Conservation (phyloP, 23 tunicate genomes). For the Styela plicata region DNA sequence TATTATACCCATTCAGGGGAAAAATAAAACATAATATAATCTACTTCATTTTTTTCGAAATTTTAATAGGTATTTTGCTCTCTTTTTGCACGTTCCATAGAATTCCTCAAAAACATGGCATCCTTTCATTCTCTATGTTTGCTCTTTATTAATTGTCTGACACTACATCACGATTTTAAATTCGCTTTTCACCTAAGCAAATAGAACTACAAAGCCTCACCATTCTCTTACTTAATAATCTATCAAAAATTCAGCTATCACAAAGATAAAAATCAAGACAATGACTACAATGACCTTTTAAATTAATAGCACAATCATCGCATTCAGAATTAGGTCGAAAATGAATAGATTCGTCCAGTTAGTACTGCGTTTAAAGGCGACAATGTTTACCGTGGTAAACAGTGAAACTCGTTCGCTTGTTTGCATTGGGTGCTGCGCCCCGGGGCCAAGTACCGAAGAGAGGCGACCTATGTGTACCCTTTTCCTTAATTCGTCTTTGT, state of each 20-base stretch:
- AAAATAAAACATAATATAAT: too few species aligned
- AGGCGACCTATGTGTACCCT: not conserved
- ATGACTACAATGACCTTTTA: not conserved
- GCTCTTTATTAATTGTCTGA: not conserved
- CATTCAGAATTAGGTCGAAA: not conserved
- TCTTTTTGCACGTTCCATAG: too few species aligned
- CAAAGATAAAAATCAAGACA: not conserved
- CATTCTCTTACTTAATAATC: not conserved
- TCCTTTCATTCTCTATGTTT: not conserved
- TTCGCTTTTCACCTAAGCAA: not conserved
- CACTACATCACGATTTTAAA: not conserved
- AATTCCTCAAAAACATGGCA: too few species aligned
- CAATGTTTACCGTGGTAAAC: conserved; percentile 18
- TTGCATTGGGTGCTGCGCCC: conserved; percentile 31
- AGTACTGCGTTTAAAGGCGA: conserved; percentile 10
- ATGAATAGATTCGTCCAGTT: not conserved
- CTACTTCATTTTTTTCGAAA: too few species aligned
- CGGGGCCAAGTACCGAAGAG: conserved; percentile 11
- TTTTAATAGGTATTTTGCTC: too few species aligned
- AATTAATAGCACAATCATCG: not conserved
- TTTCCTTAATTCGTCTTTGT: too few species aligned
- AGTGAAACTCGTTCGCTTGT: conserved; percentile 6
- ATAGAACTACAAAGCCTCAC: not conserved
- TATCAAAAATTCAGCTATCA: too few species aligned
- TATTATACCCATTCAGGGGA: too few species aligned